Base-by-base conservation (phyloP, 2,113 vertebrate genomes). In the Pelecanus crispus region DNA sequence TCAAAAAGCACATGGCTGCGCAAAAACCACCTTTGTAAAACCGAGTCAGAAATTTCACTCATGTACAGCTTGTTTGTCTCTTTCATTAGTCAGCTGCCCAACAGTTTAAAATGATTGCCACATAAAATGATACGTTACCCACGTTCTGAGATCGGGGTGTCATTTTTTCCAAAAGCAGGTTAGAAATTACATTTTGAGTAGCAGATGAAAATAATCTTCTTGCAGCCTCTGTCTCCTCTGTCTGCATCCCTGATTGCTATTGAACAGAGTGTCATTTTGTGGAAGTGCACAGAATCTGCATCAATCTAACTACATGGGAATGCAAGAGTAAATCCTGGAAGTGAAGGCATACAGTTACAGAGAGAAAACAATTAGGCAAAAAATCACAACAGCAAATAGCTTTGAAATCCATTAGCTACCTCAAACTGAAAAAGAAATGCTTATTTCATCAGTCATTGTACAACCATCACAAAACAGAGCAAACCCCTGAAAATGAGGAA, bases 401-500 rank as follows among this genome's bases (percentile, higher is more conserved):
- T 94, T 81, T 77, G 89, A 94, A 94, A 97, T 93, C 84, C 94
- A 97, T 95, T 96, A 97, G 53, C 89, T 91, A 59, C 58, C 62
- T 91, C 89, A 85, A 91, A 96, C 67, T 66, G 67, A 74, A 95
- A 95, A 91, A 32, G 58, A 92, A 89, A 70, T 47, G 62, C 49
- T 95, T 73, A 58, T 90, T 82, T 70, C 86, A 63, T 50, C 3
- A 0, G 28, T 73, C 83, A 73, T 22, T 66, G 59, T 58, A n/a
- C 53, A 93, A 17, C 31, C 50, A 45, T 10, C 84, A 82, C 45
- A 66, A 87, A 91, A 25, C 40, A 81, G 58, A 36, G 42, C n/a
- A 87, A 88, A 68, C 13, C 53, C 49, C 77, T 72, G 68, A 45
- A 86, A 92, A 74, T 9, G 42, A 77, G 32, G 62, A 53, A 90